Conservation (phyloP, 2,888 invertebrate species). For the Entomobrya multifasciata region DNA sequence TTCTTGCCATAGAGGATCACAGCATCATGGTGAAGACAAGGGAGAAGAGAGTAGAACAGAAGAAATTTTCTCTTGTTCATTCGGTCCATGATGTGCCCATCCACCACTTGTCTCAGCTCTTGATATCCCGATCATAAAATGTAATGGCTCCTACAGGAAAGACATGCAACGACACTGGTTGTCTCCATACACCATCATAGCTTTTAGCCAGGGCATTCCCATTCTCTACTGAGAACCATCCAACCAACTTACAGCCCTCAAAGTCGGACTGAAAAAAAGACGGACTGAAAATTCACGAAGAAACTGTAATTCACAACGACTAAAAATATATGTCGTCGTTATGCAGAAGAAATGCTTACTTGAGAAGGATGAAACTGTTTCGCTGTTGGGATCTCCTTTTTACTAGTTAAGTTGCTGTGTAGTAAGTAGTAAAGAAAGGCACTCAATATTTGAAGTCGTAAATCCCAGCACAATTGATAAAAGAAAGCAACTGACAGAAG, state of each 20-base stretch:
- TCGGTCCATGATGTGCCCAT: slow-evolving; percentile 67
- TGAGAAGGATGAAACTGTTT: slow-evolving; percentile 57
- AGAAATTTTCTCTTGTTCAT: slow-evolving; percentile 62
- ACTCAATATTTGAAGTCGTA: slow-evolving; percentile 67
- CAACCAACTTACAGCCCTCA: neutral
- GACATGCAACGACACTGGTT: slow-evolving; percentile 24
- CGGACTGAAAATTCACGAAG: slow-evolving; percentile 37
- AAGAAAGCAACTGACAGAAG: slow-evolving; percentile 72
- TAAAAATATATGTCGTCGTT: slow-evolving; percentile 46
- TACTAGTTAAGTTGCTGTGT: slow-evolving; percentile 18
- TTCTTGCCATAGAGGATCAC: slow-evolving; percentile 69
- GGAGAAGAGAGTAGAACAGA: slow-evolving; percentile 18
- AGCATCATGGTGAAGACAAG: slow-evolving; percentile 47
- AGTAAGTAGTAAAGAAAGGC: slow-evolving; percentile 8
- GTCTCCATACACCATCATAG: neutral
- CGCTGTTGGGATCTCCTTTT: slow-evolving; percentile 13
- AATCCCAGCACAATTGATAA: slow-evolving; percentile 72
- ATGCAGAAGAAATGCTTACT: slow-evolving; percentile 41
- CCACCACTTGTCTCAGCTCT: slow-evolving; percentile 70
- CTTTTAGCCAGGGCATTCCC: slow-evolving; percentile 6
- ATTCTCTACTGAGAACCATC: neutral
- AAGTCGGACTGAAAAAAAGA: neutral
- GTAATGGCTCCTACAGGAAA: slow-evolving; percentile 66
- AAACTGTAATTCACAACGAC: slow-evolving; percentile 50
- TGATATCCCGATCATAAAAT: slow-evolving; percentile 72